These are phyloP conservation scores for Centropyge bicolor DNA, from an alignment of 2,797 vertebrate genomes.

Conservation along the genomic window DNA sequence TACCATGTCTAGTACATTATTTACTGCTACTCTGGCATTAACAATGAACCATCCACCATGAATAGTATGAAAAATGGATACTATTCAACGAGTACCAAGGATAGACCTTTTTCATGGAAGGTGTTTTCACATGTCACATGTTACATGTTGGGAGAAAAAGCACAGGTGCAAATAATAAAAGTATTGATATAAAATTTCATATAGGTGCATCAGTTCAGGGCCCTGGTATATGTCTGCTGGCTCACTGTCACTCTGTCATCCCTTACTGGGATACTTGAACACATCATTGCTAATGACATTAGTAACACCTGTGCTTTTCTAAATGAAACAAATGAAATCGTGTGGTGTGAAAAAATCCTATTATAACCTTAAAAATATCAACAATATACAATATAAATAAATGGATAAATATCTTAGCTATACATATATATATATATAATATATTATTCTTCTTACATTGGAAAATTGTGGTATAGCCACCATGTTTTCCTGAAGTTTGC, in stretches of 20 bases:
- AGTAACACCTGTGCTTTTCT: neutral
- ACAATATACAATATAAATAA: neutral
- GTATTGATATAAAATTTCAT: neutral
- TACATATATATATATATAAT: too few species aligned
- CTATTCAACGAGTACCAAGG: neutral
- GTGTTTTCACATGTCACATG: neutral
- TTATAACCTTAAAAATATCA: too few species aligned
- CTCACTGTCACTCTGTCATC: neutral
- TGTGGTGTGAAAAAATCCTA: neutral
- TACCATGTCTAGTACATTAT: too few species aligned
- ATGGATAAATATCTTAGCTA: neutral
- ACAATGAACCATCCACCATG: neutral
- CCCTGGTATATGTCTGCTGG: neutral
- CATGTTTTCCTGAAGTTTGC: neutral
- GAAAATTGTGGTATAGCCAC: neutral
- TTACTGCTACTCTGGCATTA: too few species aligned
- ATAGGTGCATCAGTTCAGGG: neutral
- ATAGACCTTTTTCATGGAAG: neutral
- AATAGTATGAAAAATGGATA: neutral
- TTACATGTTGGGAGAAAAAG: neutral
- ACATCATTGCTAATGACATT: neutral
- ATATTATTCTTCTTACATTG: neutral
- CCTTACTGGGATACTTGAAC: neutral
- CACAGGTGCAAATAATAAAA: neutral
- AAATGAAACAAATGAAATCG: neutral